Evolutionary conservation across 2,113 vertebrate genomes (phyloP).

Genomic region (Mormoops blainvillei): DNA sequence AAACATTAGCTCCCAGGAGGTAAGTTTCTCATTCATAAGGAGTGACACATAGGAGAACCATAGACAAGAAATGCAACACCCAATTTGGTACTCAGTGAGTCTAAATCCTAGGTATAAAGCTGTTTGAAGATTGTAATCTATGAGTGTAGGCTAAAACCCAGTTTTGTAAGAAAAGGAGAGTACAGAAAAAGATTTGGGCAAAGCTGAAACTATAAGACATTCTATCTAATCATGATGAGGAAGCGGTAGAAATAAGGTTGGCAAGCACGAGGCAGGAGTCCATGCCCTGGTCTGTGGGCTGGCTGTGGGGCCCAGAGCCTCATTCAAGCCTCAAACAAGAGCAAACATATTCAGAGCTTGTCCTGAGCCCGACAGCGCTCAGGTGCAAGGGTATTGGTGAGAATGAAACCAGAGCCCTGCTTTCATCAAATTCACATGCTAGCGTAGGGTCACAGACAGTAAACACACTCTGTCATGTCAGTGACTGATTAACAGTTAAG

Average conservation of each 20-base stretch:
- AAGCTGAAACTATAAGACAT: neutral
- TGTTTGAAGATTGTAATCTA: neutral
- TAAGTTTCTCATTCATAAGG: neutral
- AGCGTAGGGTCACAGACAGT: neutral
- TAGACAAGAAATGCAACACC: neutral
- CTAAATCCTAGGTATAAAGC: neutral
- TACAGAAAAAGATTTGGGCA: neutral
- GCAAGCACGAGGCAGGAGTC: neutral
- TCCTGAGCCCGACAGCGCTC: neutral
- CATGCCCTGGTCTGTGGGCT: neutral
- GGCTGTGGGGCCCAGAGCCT: neutral
- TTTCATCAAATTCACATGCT: neutral
- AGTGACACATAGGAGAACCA: neutral
- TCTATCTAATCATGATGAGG: neutral
- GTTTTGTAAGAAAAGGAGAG: neutral
- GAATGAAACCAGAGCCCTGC: neutral
- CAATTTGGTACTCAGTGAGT: neutral
- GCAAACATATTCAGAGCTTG: neutral
- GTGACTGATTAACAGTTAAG: neutral
- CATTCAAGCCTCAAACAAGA: neutral
- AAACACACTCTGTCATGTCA: neutral
- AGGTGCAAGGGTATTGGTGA: neutral
- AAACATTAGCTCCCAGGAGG: neutral
- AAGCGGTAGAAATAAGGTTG: neutral
- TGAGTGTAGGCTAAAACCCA: neutral